A percentile compares a stretch with the other conserved stretches of the same genome.
phyloP scores from a whole-genome alignment of 2,888 invertebrate genomes.

The Antitype chi region DNA sequence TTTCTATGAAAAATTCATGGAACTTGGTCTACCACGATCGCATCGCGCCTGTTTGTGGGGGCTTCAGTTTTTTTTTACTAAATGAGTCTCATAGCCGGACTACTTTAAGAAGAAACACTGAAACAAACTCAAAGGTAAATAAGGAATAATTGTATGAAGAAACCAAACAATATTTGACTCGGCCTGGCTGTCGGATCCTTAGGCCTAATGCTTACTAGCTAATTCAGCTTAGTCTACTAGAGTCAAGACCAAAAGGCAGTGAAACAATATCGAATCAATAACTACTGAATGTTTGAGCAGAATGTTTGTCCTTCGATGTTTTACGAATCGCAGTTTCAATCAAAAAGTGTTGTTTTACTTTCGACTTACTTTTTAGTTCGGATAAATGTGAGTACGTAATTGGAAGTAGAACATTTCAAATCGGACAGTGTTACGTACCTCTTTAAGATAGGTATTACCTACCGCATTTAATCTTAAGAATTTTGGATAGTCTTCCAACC shows the following conservation, averaged over 20 bases:
- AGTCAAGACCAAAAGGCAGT: neutral
- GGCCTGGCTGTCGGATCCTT: neutral
- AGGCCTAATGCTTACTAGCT: too few species aligned
- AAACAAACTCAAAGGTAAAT: too few species aligned
- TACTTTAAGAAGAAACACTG: too few species aligned
- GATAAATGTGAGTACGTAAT: neutral
- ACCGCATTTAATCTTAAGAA: too few species aligned
- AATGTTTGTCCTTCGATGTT: slow-evolving; percentile 26
- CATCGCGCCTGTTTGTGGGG: too few species aligned
- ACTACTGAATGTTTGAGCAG: slow-evolving; percentile 26
- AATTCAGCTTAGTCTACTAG: neutral
- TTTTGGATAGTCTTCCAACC: too few species aligned
- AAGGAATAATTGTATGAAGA: neutral
- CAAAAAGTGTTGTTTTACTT: slow-evolving; percentile 32
- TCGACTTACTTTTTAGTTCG: slow-evolving; percentile 22
- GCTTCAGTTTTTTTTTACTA: too few species aligned
- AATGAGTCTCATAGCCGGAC: too few species aligned
- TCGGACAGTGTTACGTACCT: too few species aligned
- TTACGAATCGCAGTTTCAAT: slow-evolving; percentile 34
- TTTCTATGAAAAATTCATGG: too few species aligned
- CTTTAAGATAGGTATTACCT: too few species aligned
- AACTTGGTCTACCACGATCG: too few species aligned
- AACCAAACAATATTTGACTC: neutral
- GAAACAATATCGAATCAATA: slow-evolving; percentile 20
- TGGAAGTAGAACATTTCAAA: slow-evolving; percentile 16